A percentile compares a stretch with the other conserved stretches of the same genome.
These are phyloP conservation scores for Halotydeus destructor DNA, from an alignment of 1,140 invertebrate genomes.

Conservation along the genomic window DNA sequence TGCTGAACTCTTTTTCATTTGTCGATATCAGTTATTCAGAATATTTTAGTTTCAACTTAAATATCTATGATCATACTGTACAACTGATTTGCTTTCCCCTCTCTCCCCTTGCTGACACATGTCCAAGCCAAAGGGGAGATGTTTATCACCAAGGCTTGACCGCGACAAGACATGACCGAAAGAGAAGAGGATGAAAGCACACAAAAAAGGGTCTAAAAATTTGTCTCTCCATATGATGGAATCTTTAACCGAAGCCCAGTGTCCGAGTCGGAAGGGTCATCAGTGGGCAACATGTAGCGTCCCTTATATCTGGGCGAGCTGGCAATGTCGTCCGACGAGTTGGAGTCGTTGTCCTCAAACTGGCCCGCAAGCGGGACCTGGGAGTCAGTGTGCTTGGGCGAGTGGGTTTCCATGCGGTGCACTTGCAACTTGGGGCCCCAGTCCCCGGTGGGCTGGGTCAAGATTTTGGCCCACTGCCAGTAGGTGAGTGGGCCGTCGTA, in stretches of 20 bases:
- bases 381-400: slow-evolving; percentile 19
- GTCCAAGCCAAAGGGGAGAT: too few relatives aligned
- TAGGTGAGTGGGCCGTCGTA: slow-evolving; percentile 16
- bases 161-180: too few relatives aligned
- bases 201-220: too few relatives aligned
- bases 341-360: slow-evolving; percentile 13
- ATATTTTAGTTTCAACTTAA: too few relatives aligned
- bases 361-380: slow-evolving; percentile 18
- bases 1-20: too few relatives aligned
- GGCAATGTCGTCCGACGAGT: not conserved
- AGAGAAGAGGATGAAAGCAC: too few relatives aligned
- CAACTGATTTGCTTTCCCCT: too few relatives aligned
- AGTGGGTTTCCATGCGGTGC: slow-evolving; percentile 19
- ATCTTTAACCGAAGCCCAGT: not conserved
- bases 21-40: too few relatives aligned
- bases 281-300: not conserved
- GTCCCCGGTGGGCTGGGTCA: slow-evolving; percentile 37
- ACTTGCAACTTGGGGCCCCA: slow-evolving; percentile 34
- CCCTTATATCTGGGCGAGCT: not conserved
- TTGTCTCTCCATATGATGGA: not conserved
- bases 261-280: not conserved
- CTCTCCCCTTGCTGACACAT: too few relatives aligned
- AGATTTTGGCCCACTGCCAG: slow-evolving; percentile 30
- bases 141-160: too few relatives aligned
- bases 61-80: too few relatives aligned